Evolutionary conservation across 1,140 invertebrate genomes (phyloP).

Genomic region (Nephotettix cincticeps): DNA sequence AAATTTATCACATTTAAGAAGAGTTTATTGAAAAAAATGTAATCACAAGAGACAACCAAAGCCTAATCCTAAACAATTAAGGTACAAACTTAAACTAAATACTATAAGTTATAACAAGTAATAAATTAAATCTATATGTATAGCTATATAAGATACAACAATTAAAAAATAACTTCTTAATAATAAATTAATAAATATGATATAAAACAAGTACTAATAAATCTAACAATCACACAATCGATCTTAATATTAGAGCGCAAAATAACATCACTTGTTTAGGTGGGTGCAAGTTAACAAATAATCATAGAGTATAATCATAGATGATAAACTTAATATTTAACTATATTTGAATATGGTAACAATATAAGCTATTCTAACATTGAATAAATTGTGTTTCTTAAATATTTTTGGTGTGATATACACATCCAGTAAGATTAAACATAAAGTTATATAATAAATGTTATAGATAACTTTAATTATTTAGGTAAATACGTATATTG

Average conservation of each 20-base stretch:
- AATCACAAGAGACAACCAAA: slow-evolving; percentile 17
- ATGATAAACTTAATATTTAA: not conserved
- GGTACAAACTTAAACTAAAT: slow-evolving; percentile 6
- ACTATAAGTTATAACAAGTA: slow-evolving; percentile 1
- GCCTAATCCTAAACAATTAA: slow-evolving; percentile 16
- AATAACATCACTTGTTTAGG: not conserved
- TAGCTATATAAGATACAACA: slow-evolving; percentile 8
- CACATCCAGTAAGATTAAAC: not conserved
- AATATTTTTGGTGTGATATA: not conserved
- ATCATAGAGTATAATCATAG: not conserved
- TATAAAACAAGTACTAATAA: slow-evolving; percentile 15
- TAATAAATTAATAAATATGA: not conserved
- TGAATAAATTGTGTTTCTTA: not conserved
- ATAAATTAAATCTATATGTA: slow-evolving; percentile 13
- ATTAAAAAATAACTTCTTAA: slow-evolving; percentile 14
- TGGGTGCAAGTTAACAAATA: not conserved
- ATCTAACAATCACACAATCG: slow-evolving; percentile 3
- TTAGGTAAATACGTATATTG: not conserved
- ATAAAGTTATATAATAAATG: not conserved
- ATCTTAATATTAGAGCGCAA: slow-evolving; percentile 19
- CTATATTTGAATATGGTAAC: slow-evolving; percentile 7
- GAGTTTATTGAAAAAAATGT: slow-evolving; percentile 15
- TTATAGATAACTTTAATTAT: not conserved
- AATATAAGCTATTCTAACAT: slow-evolving; percentile 14
- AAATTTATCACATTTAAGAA: not conserved